Evolutionary conservation across 2,113 vertebrate species (phyloP).

Genomic region (Notothenia rossii): DNA sequence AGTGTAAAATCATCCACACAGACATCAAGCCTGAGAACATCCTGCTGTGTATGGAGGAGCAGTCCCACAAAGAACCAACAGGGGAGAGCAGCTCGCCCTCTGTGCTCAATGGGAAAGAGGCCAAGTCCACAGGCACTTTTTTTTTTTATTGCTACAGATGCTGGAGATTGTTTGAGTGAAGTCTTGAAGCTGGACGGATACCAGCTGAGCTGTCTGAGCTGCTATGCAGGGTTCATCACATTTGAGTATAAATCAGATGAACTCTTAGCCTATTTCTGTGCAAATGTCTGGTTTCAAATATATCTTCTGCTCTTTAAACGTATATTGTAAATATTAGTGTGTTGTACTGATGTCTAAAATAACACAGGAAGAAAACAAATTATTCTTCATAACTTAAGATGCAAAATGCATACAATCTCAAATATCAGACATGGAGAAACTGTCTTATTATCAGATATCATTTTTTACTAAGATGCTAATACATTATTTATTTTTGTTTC

Average conservation of each 20-base stretch:
- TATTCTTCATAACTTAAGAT: too few relatives aligned
- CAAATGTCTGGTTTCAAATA: background rate
- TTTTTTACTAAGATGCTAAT: background rate
- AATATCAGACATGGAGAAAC: too few relatives aligned
- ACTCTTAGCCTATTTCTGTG: background rate
- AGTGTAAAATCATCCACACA: conserved; percentile 89
- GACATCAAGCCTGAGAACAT: conserved; percentile 92
- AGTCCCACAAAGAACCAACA: conserved; percentile 69
- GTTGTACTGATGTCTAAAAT: background rate
- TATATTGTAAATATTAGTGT: background rate
- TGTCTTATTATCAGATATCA: too few relatives aligned
- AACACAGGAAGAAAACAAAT: background rate
- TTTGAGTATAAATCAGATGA: background rate
- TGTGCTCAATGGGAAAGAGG: conserved; percentile 10
- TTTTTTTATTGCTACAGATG: background rate
- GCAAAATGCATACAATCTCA: too few relatives aligned
- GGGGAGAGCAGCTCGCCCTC: conserved; percentile 27
- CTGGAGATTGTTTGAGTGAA: background rate
- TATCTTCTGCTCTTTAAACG: background rate
- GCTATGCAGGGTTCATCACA: background rate
- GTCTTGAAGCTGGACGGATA: background rate
- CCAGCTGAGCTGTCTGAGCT: background rate
- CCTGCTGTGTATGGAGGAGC: conserved; percentile 76
- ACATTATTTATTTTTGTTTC: background rate
- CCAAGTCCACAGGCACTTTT: conserved; percentile 49